Base-by-base conservation (phyloP, 2,888 invertebrate genomes). In the Limenitis arthemis region DNA sequence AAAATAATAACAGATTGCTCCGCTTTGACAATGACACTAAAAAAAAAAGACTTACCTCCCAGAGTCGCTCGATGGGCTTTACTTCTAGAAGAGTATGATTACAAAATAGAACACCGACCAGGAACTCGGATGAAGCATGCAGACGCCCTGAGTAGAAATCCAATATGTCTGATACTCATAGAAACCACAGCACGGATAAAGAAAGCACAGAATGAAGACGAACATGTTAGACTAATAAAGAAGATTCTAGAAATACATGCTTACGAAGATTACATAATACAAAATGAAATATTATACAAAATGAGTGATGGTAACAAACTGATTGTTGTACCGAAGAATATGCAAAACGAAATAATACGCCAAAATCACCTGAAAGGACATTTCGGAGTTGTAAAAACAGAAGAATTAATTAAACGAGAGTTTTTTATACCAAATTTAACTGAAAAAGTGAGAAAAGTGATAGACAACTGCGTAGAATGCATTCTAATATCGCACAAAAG, bases 271-370 rank as follows among this genome's bases (percentile, higher is more conserved):
- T 30, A 29, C n/a, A 9, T 42, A 9, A 8, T 37, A 11, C 6
- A 6, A 9, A 29, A 29, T 41, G 29, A 41, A 30, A 11, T 42
- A 32, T 6, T 42, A 5, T 42, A 42, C 12, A 42, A 42, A n/a
- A n/a, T n/a, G 31, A 12, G 31, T 6, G 6, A 11, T 31, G 31
- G 11, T 5, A 42, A 28, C 6, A 8, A 31, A 42, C 5, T 60
- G 36, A n/a, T n/a, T n/a, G 57, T 64, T n/a, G 55, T 66, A 44
- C 62, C 61, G 0, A 58, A 59, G 37, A 56, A 48, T 20, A 61
- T 63, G 58, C 52, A 60, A 30, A 11, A 38, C 28, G 67, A 75
- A 50, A 63, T 77, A 1, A 74, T 78, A 5, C 59, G 57, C 36
- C 63, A 51, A 11, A 55, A 48, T 9, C 61, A 65, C 11, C 58